Conservation (phyloP, 2,888 invertebrate genomes). For the Drosophila melanosoma region DNA sequence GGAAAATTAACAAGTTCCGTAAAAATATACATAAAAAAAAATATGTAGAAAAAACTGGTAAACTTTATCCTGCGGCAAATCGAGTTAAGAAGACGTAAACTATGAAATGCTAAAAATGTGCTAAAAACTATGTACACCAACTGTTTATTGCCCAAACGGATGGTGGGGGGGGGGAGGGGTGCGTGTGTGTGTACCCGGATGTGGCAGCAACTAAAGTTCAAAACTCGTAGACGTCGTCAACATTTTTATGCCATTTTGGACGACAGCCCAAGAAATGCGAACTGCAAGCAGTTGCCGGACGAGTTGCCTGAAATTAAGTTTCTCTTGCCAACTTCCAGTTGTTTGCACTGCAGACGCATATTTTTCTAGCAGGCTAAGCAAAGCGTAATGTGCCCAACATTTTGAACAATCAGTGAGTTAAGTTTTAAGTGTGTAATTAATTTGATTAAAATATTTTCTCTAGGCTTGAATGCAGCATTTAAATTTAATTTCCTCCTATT, state of each 20-base stretch:
- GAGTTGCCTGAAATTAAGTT: conserved; percentile 46
- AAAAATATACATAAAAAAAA: conserved; percentile 20
- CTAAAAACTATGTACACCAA: conserved; percentile 59
- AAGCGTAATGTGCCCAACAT: conserved; percentile 23
- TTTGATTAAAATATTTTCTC: conserved; percentile 20
- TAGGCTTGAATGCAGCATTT: conserved; percentile 12
- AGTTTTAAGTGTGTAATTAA: conserved; percentile 40
- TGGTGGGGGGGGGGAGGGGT: not conserved
- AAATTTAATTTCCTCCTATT: not conserved
- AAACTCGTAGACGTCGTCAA: conserved; percentile 58
- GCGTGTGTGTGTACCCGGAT: conserved; percentile 27
- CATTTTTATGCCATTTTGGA: conserved; percentile 59
- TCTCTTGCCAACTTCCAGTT: conserved; percentile 57
- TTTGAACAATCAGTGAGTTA: not conserved
- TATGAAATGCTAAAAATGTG: conserved; percentile 70
- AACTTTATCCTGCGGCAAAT: conserved; percentile 73
- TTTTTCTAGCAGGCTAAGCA: conserved; percentile 30
- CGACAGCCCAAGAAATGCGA: conserved; percentile 32
- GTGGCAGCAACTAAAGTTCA: conserved; percentile 58
- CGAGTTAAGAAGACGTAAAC: conserved; percentile 77
- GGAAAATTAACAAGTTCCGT: conserved; percentile 79
- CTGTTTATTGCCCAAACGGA: conserved; percentile 31
- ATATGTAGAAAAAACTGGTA: conserved; percentile 36
- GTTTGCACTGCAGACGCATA: conserved; percentile 61
- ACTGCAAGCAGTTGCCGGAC: conserved; percentile 2